These are phyloP conservation scores for Fratercula arctica DNA, from an alignment of 2,797 vertebrate species.

Conservation along the genomic window DNA sequence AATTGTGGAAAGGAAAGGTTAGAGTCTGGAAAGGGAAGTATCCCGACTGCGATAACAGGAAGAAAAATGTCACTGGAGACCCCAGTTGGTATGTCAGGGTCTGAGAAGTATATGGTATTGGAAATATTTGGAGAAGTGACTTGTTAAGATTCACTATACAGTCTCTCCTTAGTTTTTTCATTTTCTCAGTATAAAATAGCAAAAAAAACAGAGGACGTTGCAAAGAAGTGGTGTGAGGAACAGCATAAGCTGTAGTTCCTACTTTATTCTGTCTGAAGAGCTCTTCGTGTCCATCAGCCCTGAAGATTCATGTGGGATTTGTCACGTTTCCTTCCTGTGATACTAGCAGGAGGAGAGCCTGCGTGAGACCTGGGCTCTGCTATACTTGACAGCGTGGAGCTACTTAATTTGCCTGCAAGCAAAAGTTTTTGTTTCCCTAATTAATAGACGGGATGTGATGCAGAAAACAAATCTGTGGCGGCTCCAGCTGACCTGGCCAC, in stretches of 20 bases:
- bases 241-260: not conserved
- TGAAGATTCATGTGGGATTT: not conserved
- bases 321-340: not conserved
- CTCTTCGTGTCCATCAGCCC: fast-evolving
- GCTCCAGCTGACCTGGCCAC: not conserved
- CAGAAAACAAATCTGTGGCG: not conserved
- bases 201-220: not conserved
- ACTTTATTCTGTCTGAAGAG: not conserved
- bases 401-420: not conserved
- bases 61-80: not conserved
- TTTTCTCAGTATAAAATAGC: not conserved
- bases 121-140: not conserved
- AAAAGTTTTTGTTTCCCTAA: not conserved
- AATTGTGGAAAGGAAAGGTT: constrained; percentile 3
- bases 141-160: not conserved
- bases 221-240: not conserved
- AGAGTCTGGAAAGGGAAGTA: not conserved
- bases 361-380: not conserved
- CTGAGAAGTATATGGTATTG: not conserved
- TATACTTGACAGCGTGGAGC: fast-evolving
- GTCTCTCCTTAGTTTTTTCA: not conserved
- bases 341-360: not conserved
- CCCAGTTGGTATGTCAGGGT: not conserved
- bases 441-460: not conserved
- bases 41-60: not conserved